Base-by-base conservation (phyloP, 2,888 invertebrate genomes). In the Hymenopus coronatus region DNA sequence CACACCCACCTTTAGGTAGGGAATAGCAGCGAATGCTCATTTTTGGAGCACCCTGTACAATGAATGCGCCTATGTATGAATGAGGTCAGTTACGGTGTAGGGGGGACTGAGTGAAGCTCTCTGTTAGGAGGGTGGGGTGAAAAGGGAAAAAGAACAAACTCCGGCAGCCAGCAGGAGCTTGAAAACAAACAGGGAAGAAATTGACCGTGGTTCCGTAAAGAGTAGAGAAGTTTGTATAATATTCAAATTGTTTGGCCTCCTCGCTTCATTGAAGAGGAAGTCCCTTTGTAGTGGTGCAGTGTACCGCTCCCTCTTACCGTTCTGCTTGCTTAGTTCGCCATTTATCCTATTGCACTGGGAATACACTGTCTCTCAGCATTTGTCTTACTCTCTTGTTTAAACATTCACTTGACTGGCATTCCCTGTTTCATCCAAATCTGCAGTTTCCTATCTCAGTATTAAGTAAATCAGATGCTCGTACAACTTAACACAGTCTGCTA, bases 121-220 rank as follows among this genome's bases (percentile, higher is more conserved):
- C 20, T 70, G 3, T 70, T 70, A 70, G 54, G 81, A 27, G 9
- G 81, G 86, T 8, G 27, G 85, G 40, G 27, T 40, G 27, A 46
- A 54, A 28, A 70, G 81, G 86, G 86, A 27, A 28, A 81, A 85
- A 88, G 46, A 85, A 85, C 85, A 82, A 85, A 82, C 40, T 33
- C 4, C 14, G 20, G 28, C 40, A 40, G 40, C 40, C 40, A 40
- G 46, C 85, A 82, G 88, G 30, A 87, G 82, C 87, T 87, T 82
- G 82, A 87, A 87, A 88, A 88, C 82, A 88, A 88, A 88, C 88
- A 88, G 85, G 85, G 85, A 88, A 88, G 88, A 88, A 88, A 88
- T 88, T 88, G 88, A 88, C 88, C 88, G 88, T 88, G 85, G 85
- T 88, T 88, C 85, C 88, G 85, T 33, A 33, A 30, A 28, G 84